A percentile compares a stretch with the other conserved stretches of the same genome.
Conservation (phyloP, 2,888 invertebrate species). For the Agriopis leucophaearia region DNA sequence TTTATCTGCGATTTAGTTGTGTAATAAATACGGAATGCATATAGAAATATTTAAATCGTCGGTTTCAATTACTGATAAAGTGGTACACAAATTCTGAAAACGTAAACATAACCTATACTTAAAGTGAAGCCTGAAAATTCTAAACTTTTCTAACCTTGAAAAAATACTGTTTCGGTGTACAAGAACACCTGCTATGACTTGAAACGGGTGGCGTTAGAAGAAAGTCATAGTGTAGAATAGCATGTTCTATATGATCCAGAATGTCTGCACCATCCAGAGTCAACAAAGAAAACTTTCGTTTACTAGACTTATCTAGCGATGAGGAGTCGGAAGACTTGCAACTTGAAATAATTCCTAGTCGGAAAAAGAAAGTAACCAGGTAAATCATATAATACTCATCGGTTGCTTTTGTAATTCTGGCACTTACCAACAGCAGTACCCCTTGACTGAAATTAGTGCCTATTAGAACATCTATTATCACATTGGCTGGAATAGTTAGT, state of each 20-base stretch:
- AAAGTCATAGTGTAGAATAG: slow-evolving; percentile 51
- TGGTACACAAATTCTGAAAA: slow-evolving; percentile 1
- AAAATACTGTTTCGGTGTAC: not conserved
- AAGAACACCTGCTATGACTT: not conserved
- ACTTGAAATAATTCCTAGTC: slow-evolving; percentile 86
- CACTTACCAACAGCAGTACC: no score
- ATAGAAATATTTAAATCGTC: not conserved
- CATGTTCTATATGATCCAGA: slow-evolving; percentile 65
- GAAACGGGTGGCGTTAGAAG: not conserved
- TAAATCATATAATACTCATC: slow-evolving; percentile 45
- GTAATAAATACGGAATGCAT: not conserved
- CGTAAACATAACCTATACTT: slow-evolving; percentile 15
- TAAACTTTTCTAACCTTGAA: slow-evolving; percentile 49
- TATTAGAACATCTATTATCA: no score
- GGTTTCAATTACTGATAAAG: not conserved
- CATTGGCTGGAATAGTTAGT: no score
- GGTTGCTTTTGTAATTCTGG: no score
- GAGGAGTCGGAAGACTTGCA: slow-evolving; percentile 88
- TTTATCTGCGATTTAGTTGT: not conserved
- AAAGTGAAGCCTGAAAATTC: slow-evolving; percentile 18
- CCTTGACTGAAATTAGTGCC: no score
- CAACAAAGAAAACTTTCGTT: slow-evolving; percentile 88
- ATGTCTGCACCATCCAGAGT: slow-evolving; percentile 79
- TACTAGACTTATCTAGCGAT: slow-evolving; percentile 87
- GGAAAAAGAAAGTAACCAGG: slow-evolving; percentile 86